A percentile compares a stretch with the other conserved stretches of the same genome.
Evolutionary conservation across 2,888 invertebrate genomes (phyloP).

Genomic region (Oligia latruncula): DNA sequence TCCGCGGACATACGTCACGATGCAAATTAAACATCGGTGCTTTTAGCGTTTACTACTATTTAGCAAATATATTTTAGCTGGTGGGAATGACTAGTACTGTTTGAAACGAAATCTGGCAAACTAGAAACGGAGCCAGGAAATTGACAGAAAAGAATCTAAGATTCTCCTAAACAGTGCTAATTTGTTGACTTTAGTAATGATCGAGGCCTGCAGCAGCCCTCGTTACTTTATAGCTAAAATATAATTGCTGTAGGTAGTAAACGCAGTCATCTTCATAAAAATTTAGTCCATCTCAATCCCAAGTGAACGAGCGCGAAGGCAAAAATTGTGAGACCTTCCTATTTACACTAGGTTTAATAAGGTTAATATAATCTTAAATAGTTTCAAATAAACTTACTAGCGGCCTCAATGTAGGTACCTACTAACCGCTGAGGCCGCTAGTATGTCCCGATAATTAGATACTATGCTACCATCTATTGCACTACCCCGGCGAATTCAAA

Average conservation of each 20-base stretch:
- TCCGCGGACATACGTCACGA: conserved; percentile 47
- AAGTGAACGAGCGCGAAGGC: conserved; percentile 70
- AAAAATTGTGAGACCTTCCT: conserved; percentile 75
- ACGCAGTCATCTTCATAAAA: conserved; percentile 58
- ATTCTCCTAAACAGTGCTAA: conserved; percentile 27
- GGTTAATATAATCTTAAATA: conserved; percentile 76
- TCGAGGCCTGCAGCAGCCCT: background rate
- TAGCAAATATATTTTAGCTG: conserved; percentile 39
- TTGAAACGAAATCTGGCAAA: conserved; percentile 25
- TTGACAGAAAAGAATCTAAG: conserved; percentile 20
- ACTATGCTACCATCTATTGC: conserved; percentile 88
- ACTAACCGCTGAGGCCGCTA: conserved; percentile 35
- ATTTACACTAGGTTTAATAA: conserved; percentile 78
- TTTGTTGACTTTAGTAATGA: background rate
- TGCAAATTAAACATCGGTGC: conserved; percentile 56
- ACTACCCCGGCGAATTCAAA: conserved; percentile 88
- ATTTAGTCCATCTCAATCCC: conserved; percentile 61
- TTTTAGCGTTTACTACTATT: conserved; percentile 45
- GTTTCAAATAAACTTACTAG: conserved; percentile 56
- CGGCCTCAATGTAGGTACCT: conserved; percentile 26
- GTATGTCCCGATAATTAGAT: conserved; percentile 51
- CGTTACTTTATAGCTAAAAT: conserved; percentile 35
- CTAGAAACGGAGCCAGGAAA: conserved; percentile 35
- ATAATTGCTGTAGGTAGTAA: conserved; percentile 48
- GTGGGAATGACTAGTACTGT: conserved; percentile 6